These are phyloP conservation scores for Acheta domesticus DNA, from an alignment of 2,888 invertebrate species.

Conservation along the genomic window DNA sequence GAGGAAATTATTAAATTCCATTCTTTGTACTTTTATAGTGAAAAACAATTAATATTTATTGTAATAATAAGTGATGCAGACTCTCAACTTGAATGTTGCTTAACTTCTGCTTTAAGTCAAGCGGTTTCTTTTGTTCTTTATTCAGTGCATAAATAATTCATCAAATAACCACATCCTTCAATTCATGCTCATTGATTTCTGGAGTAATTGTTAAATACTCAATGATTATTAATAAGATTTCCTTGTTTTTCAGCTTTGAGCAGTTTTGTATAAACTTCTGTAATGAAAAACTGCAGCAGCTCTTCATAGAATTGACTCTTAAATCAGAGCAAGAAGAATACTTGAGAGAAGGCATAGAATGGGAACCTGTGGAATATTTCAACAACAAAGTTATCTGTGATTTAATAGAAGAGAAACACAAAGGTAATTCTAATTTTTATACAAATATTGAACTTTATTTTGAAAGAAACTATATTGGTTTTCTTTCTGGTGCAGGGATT, in stretches of 20 bases:
- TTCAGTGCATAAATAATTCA: too few relatives aligned
- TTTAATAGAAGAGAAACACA: slow-evolving; percentile 83
- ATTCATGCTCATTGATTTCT: too few relatives aligned
- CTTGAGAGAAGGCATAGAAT: slow-evolving; percentile 82
- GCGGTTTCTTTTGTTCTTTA: too few relatives aligned
- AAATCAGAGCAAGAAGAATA: slow-evolving; percentile 93
- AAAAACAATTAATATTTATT: too few relatives aligned
- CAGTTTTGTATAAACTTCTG: slow-evolving; percentile 96
- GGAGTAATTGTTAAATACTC: too few relatives aligned
- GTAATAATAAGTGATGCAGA: too few relatives aligned
- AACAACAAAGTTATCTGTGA: slow-evolving; percentile 93
- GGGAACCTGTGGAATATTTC: slow-evolving; percentile 85
- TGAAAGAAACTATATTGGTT: not conserved
- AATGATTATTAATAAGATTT: too few relatives aligned
- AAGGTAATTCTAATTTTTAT: slow-evolving; percentile 53
- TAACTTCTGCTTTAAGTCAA: too few relatives aligned
- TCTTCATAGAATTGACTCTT: slow-evolving; percentile 86
- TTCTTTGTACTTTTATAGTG: too few relatives aligned
- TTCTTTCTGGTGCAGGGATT: slow-evolving; percentile 55
- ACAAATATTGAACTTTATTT: not conserved
- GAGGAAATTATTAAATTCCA: too few relatives aligned
- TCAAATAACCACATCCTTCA: too few relatives aligned
- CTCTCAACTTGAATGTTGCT: too few relatives aligned
- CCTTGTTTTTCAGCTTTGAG: slow-evolving; percentile 61
- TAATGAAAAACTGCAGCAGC: slow-evolving; percentile 90